A percentile compares a stretch with the other conserved stretches of the same genome.
Evolutionary conservation across 2,888 invertebrate species (phyloP).

Genomic region (Lingula anatina): DNA sequence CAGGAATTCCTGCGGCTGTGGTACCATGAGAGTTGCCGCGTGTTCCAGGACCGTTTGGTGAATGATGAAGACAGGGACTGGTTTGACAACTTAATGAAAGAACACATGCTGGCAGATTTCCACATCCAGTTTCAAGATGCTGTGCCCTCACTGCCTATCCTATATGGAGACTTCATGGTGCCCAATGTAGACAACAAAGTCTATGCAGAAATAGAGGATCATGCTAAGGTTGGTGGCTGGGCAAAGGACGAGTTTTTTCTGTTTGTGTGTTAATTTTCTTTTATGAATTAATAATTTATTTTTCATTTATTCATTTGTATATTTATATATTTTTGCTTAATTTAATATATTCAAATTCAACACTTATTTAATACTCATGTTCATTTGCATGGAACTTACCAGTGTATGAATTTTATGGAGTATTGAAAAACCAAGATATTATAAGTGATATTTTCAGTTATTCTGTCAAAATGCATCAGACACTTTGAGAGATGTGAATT

Average conservation of each 20-base stretch:
- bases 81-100: slow-evolving; percentile 41
- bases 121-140: slow-evolving; percentile 55
- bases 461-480: too few species aligned
- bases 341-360: too few species aligned
- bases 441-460: too few species aligned
- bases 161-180: slow-evolving; percentile 65
- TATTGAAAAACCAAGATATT: too few species aligned
- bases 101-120: slow-evolving; percentile 60
- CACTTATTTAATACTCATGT: too few species aligned
- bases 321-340: too few species aligned
- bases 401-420: too few species aligned
- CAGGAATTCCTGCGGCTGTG: slow-evolving; percentile 45
- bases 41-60: slow-evolving; percentile 53
- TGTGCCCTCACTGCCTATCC: slow-evolving; percentile 57
- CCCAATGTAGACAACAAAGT: slow-evolving; percentile 53
- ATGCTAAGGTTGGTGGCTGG: slow-evolving; percentile 57
- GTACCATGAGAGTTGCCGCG: slow-evolving; percentile 52
- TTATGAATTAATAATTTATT: too few species aligned
- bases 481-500: too few species aligned
- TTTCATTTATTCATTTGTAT: too few species aligned
- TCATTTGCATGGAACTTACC: too few species aligned
- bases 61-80: slow-evolving; percentile 50
- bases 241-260: not conserved
- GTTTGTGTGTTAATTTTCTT: too few species aligned
- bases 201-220: slow-evolving; percentile 64